These are phyloP conservation scores for Oreochromis tanganicae DNA, from an alignment of 2,113 vertebrate genomes.

Conservation along the genomic window DNA sequence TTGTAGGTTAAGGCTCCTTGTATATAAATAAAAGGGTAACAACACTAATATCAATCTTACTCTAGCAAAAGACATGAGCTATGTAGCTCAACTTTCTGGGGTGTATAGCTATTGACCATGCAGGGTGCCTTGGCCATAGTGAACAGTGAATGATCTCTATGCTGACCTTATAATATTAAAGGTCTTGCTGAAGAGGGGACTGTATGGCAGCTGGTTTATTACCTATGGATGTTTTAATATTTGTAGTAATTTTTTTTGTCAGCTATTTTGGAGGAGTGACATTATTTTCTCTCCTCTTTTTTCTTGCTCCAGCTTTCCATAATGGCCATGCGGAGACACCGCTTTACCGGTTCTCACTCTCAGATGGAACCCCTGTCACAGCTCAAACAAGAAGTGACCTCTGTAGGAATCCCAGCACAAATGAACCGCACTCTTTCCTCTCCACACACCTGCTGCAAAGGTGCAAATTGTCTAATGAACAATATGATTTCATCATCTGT, in stretches of 20 bases:
- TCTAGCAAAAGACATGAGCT: not conserved
- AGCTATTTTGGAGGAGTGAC: not conserved
- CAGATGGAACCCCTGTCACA: constrained; percentile 91
- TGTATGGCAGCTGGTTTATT: not conserved
- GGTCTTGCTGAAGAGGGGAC: not conserved
- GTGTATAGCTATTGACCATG: not conserved
- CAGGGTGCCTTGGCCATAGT: not conserved
- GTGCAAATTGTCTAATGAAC: constrained; percentile 51
- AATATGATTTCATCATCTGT: not conserved
- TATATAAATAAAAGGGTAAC: not conserved
- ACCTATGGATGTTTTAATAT: not conserved
- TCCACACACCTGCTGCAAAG: constrained; percentile 95
- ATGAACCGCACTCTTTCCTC: constrained; percentile 85
- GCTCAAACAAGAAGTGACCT: constrained; percentile 93
- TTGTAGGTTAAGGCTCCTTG: not conserved
- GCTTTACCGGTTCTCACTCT: constrained; percentile 88
- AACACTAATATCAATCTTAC: not conserved
- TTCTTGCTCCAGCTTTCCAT: constrained; percentile 77
- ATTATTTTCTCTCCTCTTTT: not conserved
- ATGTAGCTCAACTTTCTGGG: not conserved
- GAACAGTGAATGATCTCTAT: not conserved
- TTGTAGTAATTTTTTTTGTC: not conserved
- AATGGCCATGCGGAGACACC: constrained; percentile 92
- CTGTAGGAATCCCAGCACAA: constrained; percentile 84
- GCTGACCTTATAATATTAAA: not conserved